Evolutionary conservation across 2,888 invertebrate species (phyloP).

Genomic region (Drosophila stalkeri): DNA sequence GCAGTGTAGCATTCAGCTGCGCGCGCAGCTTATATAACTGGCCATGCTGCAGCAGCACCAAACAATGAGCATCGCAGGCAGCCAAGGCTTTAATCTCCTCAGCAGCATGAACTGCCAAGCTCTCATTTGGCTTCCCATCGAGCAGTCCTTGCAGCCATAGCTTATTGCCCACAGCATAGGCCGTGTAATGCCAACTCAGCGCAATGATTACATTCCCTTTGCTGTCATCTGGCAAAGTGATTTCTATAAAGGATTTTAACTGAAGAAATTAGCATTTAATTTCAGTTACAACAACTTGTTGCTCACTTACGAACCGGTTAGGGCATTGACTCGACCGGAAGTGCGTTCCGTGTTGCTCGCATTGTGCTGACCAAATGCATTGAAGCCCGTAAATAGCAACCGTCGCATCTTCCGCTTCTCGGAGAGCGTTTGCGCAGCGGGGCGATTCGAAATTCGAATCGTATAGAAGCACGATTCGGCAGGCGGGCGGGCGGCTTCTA

Average conservation of each 20-base stretch:
- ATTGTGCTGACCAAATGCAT: slow-evolving; percentile 83
- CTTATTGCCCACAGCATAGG: slow-evolving; percentile 55
- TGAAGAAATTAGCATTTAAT: slow-evolving; percentile 33
- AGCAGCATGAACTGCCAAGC: slow-evolving; percentile 55
- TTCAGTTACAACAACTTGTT: slow-evolving; percentile 23
- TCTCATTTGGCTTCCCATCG: slow-evolving; percentile 33
- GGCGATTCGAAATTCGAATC: slow-evolving; percentile 3
- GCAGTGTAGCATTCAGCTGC: slow-evolving; percentile 46
- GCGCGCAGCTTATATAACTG: slow-evolving; percentile 72
- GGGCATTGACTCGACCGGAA: slow-evolving; percentile 48
- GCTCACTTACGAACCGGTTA: slow-evolving; percentile 56
- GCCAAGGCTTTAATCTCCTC: slow-evolving; percentile 67
- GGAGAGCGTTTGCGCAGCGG: slow-evolving; percentile 65
- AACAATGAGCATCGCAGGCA: slow-evolving; percentile 74
- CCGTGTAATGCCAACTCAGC: slow-evolving; percentile 80
- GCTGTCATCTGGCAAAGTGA: slow-evolving; percentile 29
- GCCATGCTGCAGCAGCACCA: slow-evolving; percentile 79
- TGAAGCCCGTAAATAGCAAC: slow-evolving; percentile 82
- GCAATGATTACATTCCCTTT: slow-evolving; percentile 43
- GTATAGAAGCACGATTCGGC: not conserved
- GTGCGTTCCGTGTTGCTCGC: slow-evolving; percentile 37
- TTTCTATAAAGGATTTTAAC: slow-evolving; percentile 42
- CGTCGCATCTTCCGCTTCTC: slow-evolving; percentile 62
- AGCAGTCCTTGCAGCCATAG: slow-evolving; percentile 74
- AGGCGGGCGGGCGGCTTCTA: slow-evolving; percentile 18